Evolutionary conservation across 2,797 vertebrate species (phyloP), one percentile per base, ranked within the genome.

Genomic region (Geotrypetes seraphini): DNA sequence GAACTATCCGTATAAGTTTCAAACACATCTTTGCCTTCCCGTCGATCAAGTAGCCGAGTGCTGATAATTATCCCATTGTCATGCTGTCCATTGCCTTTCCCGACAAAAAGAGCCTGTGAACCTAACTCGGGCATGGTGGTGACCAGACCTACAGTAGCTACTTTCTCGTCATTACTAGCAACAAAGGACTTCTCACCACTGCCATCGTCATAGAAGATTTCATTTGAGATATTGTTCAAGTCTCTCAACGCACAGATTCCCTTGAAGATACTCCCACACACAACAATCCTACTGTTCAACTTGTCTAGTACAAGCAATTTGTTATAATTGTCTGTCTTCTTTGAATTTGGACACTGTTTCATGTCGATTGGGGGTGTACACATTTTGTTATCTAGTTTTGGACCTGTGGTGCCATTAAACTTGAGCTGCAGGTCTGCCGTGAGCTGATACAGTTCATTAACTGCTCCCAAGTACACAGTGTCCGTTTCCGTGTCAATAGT

Each of bases 1-100:
- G 94, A 84, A 0, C 93, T 85, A 67, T 97, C 95, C 0, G 88
- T 81, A 41, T 88, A 89, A 60, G 85, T 90, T 71, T 97, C 93
- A 19, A 99, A 99, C 57, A 89, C 80, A 2, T 89, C 87, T 78
- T 86, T 86, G 0, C 89, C 83, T 0, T 73, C 75, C 2, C 48
- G 66, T 24, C 82, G 81, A 22, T 87, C 79, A 52, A 96, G 83
- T 57, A 97, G 90, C n/a, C 91, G 81, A 2, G 93, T 97, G 71
- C 91, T 96, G 53, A 97, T 93, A 28, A 97, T 88, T 57, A 96
- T 89, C 4, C 91, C 79, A 3, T 88, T 95, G 68, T 97, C 93
- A 3, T 84, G 66, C 9, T 70, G 78, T 22, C 91, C 90, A 1
- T 94, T 92, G 64, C 92, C 92, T 56, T 97, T 99, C 16, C 89